Conservation (phyloP, 2,888 invertebrate species). For the Sminthurides aquaticus region DNA sequence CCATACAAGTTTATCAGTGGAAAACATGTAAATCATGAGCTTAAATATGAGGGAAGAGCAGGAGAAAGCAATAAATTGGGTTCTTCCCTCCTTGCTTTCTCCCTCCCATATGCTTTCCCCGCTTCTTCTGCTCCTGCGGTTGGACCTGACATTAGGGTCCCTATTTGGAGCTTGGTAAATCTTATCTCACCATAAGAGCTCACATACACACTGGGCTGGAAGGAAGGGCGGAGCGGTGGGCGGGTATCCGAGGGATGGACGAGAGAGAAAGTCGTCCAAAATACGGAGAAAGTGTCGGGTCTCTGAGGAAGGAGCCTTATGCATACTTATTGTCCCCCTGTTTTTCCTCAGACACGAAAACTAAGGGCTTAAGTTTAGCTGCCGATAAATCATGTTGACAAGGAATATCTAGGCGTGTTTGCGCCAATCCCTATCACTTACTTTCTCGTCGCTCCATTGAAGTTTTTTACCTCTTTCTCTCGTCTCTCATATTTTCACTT, state of each 20-base stretch:
- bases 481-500: no score
- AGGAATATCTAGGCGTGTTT: conserved; percentile 37
- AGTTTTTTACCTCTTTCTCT: conserved; percentile 14
- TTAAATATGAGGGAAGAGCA: conserved; percentile 10
- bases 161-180: no score
- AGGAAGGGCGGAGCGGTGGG: no score
- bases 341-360: conserved; percentile 15
- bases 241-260: no score
- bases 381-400: conserved; percentile 41
- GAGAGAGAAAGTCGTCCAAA: no score
- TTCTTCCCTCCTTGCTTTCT: not conserved
- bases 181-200: no score
- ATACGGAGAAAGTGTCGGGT: no score
- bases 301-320: not conserved
- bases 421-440: conserved; percentile 13
- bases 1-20: no score
- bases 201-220: no score
- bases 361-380: conserved; percentile 3
- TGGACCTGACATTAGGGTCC: no score
- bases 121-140: no score
- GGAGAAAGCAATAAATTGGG: not conserved
- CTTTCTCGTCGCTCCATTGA: conserved; percentile 23
- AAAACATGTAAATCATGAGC: conserved; percentile 20
- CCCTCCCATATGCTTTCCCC: not conserved
- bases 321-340: conserved; percentile 20